Evolutionary conservation across 2,797 vertebrate species (phyloP), one percentile per base, ranked within the genome.

Genomic region (Xyrichtys novacula): DNA sequence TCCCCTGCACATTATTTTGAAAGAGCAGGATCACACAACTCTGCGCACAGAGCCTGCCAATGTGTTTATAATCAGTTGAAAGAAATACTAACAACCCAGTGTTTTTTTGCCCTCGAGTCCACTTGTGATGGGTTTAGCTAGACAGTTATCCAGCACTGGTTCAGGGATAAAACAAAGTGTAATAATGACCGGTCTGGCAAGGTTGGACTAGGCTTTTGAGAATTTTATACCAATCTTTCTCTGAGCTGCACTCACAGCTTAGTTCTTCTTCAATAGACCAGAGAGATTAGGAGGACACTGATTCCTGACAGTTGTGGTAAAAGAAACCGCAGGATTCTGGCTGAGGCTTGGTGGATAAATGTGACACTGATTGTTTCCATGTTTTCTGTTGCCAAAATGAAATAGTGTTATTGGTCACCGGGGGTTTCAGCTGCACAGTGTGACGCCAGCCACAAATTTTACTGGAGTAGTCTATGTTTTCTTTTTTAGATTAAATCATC

Each of bases 351-450:
- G 46, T 20, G 23, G 70, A 74, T 53, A 12, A 66, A 46, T 76
- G 46, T 57, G 55, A 63, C 64, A 52, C 44, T 59, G 66, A 75
- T 55, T 46, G 34, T 60, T 44, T 46, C 52, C 1, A 32, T 48
- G 66, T 79, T 79, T 79, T 74, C 44, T 66, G 42, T 69, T 73
- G 68, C 75, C 60, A 65, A 60, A 64, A 29, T 57, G 22, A 63
- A n/a, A 15, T 55, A 39, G 31, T 70, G 10, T 20, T 72, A 34
- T 63, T 38, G 48, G 44, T 74, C 80, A 48, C 42, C 64, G 15
- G 50, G 63, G 66, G 64, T 10, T 69, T 19, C 47, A 69, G 57
- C 19, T 60, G 42, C 20, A 19, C 43, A 65, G 31, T 31, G 8
- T 52, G 60, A 76, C 8, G n/a, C 57, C 60, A 58, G 31, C 19